A percentile compares a stretch with the other conserved stretches of the same genome.
These are phyloP conservation scores for Acanthoscelides obtectus DNA, from an alignment of 2,888 invertebrate genomes.

Conservation along the genomic window DNA sequence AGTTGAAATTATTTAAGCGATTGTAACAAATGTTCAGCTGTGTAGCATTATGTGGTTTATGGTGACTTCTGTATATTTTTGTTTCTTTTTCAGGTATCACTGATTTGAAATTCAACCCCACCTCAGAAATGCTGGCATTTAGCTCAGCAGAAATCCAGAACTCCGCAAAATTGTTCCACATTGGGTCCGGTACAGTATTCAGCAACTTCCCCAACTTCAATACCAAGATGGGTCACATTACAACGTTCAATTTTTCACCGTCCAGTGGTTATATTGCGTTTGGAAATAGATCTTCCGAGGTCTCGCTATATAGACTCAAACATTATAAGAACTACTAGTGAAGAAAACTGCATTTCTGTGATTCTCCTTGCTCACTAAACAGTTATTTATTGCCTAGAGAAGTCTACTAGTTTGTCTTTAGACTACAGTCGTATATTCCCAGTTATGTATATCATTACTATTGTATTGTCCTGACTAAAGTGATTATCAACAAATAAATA, in stretches of 20 bases:
- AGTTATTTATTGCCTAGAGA: too few species aligned
- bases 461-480: too few species aligned
- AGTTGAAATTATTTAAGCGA: too few species aligned
- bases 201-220: slow-evolving; percentile 72
- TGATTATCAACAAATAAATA: too few species aligned
- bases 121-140: slow-evolving; percentile 78
- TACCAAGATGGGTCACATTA: slow-evolving; percentile 51
- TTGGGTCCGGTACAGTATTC: slow-evolving; percentile 77
- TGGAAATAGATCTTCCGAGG: slow-evolving; percentile 67
- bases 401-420: too few species aligned
- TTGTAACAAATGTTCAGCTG: too few species aligned
- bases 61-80: too few species aligned
- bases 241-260: slow-evolving; percentile 73
- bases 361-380: neutral
- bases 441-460: too few species aligned
- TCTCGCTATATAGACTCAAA: slow-evolving; percentile 73
- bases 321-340: slow-evolving; percentile 69
- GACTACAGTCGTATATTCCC: too few species aligned
- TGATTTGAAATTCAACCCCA: slow-evolving; percentile 72
- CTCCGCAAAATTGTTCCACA: slow-evolving; percentile 77
- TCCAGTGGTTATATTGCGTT: slow-evolving; percentile 79
- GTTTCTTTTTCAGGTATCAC: slow-evolving; percentile 50
- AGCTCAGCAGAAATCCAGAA: slow-evolving; percentile 65
- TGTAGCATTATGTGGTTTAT: too few species aligned
- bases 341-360: neutral